Evolutionary conservation across 2,797 vertebrate genomes (phyloP), one percentile per base, ranked within the genome.

Genomic region (Danio tinwini): DNA sequence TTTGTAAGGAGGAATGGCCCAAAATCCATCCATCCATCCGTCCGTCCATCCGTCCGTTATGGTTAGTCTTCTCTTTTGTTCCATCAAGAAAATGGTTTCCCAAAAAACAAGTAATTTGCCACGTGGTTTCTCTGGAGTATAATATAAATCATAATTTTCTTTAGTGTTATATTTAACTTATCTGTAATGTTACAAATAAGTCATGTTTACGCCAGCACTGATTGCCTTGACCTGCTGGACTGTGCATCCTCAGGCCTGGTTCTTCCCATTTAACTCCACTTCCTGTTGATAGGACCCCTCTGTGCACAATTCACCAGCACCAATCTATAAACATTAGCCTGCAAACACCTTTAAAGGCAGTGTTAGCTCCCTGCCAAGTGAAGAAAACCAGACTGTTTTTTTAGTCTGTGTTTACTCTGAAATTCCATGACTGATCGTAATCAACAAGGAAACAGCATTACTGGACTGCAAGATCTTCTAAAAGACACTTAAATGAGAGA

Each of bases 211-310:
- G 71, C 85, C 61, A 85, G 59, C 14, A 79, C 63, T 68, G 58
- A 71, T 80, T 13, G 82, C 88, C 89, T 85, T 80, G 76, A 82
- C 86, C 81, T n/a, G 16, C 56, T 84, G 59, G 81, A 87, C 83
- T 44, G 29, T 29, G 29, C 29, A 29, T 29, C 29, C 29, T 29
- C 29, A 29, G 29, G 29, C 87, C 88, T 78, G 47, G 81, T 73
- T 76, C 58, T 88, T 91, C 87, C 90, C 88, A 65, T 59, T 81
- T 16, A 52, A 16, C n/a, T 74, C 58, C 47, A 49, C 64, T 81
- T 81, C 64, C 78, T 75, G 39, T 11, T 58, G 68, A 81, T 81
- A 83, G 73, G 47, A 78, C 78, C 39, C 37, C 45, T 49, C 16
- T 37, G 21, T 55, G 50, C 56, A 61, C 42, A 19, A 14, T 49